These are phyloP conservation scores for Drosophila vallismaia DNA, from an alignment of 2,888 invertebrate species.

Conservation along the genomic window DNA sequence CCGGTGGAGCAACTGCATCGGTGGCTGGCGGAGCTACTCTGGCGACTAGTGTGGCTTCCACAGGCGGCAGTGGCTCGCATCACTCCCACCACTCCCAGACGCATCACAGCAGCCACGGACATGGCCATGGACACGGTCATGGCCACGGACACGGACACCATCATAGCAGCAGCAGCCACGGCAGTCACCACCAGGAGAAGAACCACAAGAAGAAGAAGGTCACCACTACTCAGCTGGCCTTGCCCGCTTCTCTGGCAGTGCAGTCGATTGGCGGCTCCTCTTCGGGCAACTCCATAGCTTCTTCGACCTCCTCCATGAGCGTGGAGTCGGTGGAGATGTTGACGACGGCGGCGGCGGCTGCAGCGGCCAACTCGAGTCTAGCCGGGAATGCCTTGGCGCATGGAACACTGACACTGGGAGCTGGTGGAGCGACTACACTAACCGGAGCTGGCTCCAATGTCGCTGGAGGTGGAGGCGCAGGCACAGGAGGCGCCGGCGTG, in stretches of 20 bases:
- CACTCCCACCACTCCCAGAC: conserved; percentile 47
- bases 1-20: conserved; percentile 7
- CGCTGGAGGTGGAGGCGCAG: background rate
- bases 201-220: conserved; percentile 71
- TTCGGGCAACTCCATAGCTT: conserved; percentile 75
- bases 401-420: conserved; percentile 18
- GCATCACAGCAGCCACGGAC: conserved; percentile 41
- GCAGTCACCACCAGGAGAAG: conserved; percentile 64
- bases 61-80: conserved; percentile 49
- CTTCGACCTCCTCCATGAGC: conserved; percentile 79
- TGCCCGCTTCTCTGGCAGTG: conserved; percentile 36
- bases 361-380: conserved; percentile 47
- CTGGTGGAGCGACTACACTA: background rate
- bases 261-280: conserved; percentile 58
- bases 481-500: background rate
- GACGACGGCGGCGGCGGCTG: conserved; percentile 37
- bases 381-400: conserved; percentile 28
- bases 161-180: conserved; percentile 56
- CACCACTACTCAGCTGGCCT: background rate
- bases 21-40: conserved; percentile 20
- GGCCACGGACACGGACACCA: conserved; percentile 18
- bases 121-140: conserved; percentile 32
- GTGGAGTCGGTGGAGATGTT: conserved; percentile 77
- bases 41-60: conserved; percentile 44
- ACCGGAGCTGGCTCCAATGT: background rate